Evolutionary conservation across 2,113 vertebrate genomes (phyloP), one percentile per base, ranked within the genome.

Genomic region (Diglossa brunneiventris): DNA sequence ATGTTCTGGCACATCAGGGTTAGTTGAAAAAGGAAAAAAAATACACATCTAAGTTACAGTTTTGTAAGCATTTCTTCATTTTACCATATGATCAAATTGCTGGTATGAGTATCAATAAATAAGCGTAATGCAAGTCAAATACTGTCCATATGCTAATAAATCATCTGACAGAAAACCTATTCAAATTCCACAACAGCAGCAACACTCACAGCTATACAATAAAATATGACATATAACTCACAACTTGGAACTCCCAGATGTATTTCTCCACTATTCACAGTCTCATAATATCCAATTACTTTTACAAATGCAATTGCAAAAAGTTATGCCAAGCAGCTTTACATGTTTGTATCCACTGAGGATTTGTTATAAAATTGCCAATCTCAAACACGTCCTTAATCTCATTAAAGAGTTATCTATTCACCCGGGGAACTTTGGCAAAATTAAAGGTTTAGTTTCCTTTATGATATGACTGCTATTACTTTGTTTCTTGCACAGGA

Each of bases 271-370:
- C 88, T 95, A 83, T 92, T 94, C 93, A 88, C 55, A 89, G 50
- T 72, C 83, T 96, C 19, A 4, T 93, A 96, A 96, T 94, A 96
- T 78, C 88, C 94, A 94, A 95, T 97, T 94, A 96, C 79, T 94
- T 86, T 93, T 92, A 89, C 80, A 95, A 96, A 97, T 81, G 85
- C 76, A 95, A 93, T 90, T 96, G 83, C 55, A 90, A 96, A 94
- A 92, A 94, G 75, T 96, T 96, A 90, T 89, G 56, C 85, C 56
- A 68, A 96, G 94, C 76, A 92, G 78, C 68, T 92, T 86, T 81
- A 83, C 88, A 72, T 93, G 61, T 86, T 95, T 95, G 79, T 84
- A 95, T 78, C 69, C 94, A 75, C 88, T 62, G 76, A 94, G 90
- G 83, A 92, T 93, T 94, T 96, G 76, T 94, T 95, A 96, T 94